A percentile compares a stretch with the other conserved stretches of the same genome.
Conservation (phyloP, 2,113 vertebrate species). For the Laterallus jamaicensis region DNA sequence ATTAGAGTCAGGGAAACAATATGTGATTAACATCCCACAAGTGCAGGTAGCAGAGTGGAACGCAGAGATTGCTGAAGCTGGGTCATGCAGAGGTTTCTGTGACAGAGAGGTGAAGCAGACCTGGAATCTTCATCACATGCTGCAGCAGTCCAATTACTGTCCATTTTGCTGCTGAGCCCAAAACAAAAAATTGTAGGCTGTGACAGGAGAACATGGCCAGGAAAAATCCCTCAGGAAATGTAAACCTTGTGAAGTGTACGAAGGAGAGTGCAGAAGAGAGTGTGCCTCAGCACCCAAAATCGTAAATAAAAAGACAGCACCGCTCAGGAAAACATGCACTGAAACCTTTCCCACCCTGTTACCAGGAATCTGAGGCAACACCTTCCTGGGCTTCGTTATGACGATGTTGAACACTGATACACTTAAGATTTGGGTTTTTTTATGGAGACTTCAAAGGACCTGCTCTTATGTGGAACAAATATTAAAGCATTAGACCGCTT, state of each 20-base stretch:
- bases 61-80: not conserved
- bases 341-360: not conserved
- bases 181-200: conserved; percentile 20
- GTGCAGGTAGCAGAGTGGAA: not conserved
- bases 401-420: not conserved
- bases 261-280: not conserved
- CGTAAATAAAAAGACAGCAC: not conserved
- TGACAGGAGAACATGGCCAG: conserved; percentile 11
- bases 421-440: not conserved
- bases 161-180: not conserved
- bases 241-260: not conserved
- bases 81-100: not conserved
- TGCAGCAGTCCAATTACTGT: conserved; percentile 10
- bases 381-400: not conserved
- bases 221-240: not conserved
- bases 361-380: not conserved
- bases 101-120: not conserved
- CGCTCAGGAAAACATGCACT: not conserved
- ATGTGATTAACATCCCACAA: not conserved
- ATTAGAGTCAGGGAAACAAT: not conserved
- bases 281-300: not conserved
- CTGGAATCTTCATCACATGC: not conserved
- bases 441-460: not conserved
- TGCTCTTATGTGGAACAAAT: not conserved
- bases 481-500: not conserved